Evolutionary conservation across 2,113 vertebrate species (phyloP).

Genomic region (Clarias gariepinus): DNA sequence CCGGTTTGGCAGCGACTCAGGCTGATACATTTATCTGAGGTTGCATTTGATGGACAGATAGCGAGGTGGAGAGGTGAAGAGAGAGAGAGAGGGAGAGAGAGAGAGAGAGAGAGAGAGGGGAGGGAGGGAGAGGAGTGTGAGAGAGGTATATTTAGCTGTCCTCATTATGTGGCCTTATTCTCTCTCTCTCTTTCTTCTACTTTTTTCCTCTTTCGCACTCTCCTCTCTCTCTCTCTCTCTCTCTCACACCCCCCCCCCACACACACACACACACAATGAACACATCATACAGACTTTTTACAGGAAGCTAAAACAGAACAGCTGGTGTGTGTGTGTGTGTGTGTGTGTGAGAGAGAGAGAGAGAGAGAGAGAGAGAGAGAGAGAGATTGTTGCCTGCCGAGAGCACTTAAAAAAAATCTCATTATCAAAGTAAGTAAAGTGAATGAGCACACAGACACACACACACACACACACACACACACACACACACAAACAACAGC

Average conservation of each 20-base stretch:
- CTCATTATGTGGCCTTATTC: constrained; percentile 76
- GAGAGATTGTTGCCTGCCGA: no score
- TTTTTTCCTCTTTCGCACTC: background rate
- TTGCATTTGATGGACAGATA: constrained; percentile 19
- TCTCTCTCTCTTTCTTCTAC: constrained; percentile 12
- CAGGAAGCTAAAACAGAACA: background rate
- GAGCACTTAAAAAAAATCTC: background rate
- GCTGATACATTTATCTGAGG: background rate
- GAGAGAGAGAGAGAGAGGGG: constrained; percentile 45
- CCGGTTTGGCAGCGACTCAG: background rate
- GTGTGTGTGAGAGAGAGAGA: background rate
- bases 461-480: background rate
- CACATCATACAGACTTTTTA: background rate
- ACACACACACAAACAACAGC: background rate
- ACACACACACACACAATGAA: background rate
- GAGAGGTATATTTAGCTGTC: constrained; percentile 75
- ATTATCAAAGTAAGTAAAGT: background rate
- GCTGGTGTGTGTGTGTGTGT: constrained; percentile 1
- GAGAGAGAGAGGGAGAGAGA: background rate
- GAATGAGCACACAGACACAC: no score
- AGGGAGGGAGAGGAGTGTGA: constrained; percentile 55
- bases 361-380: no score
- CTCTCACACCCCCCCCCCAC: background rate
- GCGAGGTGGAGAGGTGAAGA: background rate
- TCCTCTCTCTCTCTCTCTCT: constrained; percentile 7